Evolutionary conservation across 1,140 invertebrate genomes (phyloP).

Genomic region (Myzus persicae): DNA sequence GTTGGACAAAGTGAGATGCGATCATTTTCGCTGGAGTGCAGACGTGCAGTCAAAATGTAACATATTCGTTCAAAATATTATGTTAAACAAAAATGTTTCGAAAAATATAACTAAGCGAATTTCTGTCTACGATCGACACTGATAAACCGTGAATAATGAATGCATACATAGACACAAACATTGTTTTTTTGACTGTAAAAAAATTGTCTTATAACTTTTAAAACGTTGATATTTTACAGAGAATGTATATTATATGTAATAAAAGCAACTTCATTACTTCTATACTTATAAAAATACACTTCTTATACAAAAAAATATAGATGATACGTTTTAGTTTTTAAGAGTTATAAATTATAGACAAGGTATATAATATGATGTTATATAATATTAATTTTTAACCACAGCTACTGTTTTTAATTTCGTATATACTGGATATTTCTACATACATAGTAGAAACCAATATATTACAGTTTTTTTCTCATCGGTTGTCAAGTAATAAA

Average conservation of each 20-base stretch:
- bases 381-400: too few species aligned
- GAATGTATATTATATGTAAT: not conserved
- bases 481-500: not conserved
- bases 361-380: too few species aligned
- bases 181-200: not conserved
- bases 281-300: not conserved
- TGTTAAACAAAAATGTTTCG: not conserved
- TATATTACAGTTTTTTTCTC: not conserved
- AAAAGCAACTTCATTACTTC: not conserved
- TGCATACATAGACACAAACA: not conserved
- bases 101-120: not conserved
- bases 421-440: not conserved
- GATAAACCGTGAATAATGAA: not conserved
- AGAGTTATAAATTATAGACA: too few species aligned
- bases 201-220: not conserved
- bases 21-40: not conserved
- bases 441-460: not conserved
- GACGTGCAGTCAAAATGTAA: not conserved
- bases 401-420: not conserved
- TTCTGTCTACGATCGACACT: not conserved
- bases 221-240: not conserved
- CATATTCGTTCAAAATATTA: not conserved
- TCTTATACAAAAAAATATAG: not conserved
- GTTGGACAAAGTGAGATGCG: not conserved
- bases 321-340: not conserved